Evolutionary conservation across 2,113 vertebrate species (phyloP).

Genomic region (Pygoscelis antarcticus): DNA sequence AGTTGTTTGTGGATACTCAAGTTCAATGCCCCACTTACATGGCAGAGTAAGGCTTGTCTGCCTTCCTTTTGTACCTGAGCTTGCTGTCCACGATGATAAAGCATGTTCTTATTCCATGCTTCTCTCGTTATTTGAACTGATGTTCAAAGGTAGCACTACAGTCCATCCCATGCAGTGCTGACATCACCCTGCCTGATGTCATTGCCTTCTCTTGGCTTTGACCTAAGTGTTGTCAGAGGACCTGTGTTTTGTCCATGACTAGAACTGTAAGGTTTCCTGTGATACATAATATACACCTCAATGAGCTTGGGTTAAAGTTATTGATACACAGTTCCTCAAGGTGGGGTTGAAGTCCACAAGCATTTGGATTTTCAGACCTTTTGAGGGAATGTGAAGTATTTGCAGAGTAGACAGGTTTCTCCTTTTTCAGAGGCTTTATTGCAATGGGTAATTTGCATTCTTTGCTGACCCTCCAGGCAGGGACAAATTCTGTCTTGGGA

Average conservation of each 20-base stretch:
- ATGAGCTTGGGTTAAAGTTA: not conserved
- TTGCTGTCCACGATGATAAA: not conserved
- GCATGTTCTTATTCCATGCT: not conserved
- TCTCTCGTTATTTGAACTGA: not conserved
- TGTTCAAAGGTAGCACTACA: not conserved
- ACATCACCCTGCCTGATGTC: not conserved
- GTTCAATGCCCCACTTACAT: constrained; percentile 80
- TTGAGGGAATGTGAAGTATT: not conserved
- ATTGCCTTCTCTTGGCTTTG: not conserved
- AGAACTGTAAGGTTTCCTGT: not conserved
- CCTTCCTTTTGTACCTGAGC: not conserved
- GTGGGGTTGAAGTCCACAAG: not conserved
- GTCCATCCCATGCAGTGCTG: not conserved
- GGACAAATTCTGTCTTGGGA: not conserved
- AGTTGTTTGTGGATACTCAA: constrained; percentile 73
- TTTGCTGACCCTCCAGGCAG: not conserved
- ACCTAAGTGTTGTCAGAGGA: not conserved
- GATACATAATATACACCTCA: not conserved
- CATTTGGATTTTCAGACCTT: not conserved
- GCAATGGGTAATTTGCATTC: not conserved
- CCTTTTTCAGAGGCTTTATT: not conserved
- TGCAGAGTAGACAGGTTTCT: not conserved
- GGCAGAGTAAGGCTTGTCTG: constrained; percentile 65
- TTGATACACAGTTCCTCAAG: not conserved
- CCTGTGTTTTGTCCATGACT: not conserved